Base-by-base conservation (phyloP, 2,113 vertebrate species). In the Cryptotis parvus region DNA sequence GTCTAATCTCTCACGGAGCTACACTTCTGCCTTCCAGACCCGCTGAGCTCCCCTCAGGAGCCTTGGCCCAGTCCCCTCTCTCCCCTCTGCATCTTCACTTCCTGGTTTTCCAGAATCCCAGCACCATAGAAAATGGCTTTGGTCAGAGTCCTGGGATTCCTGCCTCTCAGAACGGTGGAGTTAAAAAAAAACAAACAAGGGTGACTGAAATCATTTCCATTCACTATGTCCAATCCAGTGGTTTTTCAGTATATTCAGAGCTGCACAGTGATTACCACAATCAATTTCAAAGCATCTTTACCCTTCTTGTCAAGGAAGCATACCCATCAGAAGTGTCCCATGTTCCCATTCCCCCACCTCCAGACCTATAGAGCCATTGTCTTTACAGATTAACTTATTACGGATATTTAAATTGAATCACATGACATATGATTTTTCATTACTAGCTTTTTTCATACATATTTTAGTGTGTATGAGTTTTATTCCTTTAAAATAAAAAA, bases 211-310 rank as follows among this genome's bases (percentile, higher is more conserved):
- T 58, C 22, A 58, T 58, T 58, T 20, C 49, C 73, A 76, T 85
- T 78, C 58, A 58, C n/a, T 74, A 72, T 70, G 27, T 78, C 82
- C 18, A 82, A 41, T 74, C 80, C 33, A 74, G 0, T 79, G 55
- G 14, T 84, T 76, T 87, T 84, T 33, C n/a, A 75, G 58, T 76
- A 33, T 84, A 58, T 79, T 87, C 49, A 73, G 58, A 84, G 43
- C 41, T 45, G 41, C 92, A 58, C 55, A 86, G 33, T 1, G 14
- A 65, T 78, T 31, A 41, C 16, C 52, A 37, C 15, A 37, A 43
- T 87, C 81, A 80, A 24, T 91, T 79, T 79, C 74, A 80, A 63
- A 87, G 79, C n/a, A 52, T 70, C 8, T 66, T 89, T 39, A 49
- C 55, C n/a, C 55, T 58, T 58, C 20, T 73, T 65, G 29, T 45